Percentiles rank a stretch among this genome's conserved stretches.
phyloP scores from a whole-genome alignment of 2,113 vertebrate genomes.

The Sylvietta virens region DNA sequence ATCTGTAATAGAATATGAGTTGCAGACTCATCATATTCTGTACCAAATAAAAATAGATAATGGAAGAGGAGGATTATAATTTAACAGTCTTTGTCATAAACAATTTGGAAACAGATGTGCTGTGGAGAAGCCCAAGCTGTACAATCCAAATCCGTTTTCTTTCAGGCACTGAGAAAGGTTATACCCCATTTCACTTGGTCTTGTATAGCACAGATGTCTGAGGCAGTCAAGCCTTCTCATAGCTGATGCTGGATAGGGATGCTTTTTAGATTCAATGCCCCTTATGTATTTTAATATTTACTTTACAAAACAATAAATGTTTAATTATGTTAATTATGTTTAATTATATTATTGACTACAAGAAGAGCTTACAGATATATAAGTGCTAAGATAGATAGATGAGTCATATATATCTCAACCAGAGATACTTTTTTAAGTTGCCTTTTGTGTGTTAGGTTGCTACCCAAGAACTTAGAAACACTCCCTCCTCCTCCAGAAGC shows the following conservation, averaged over 20 bases:
- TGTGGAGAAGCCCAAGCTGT: neutral
- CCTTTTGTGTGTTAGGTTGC: neutral
- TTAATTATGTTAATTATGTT: neutral
- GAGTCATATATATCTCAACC: neutral
- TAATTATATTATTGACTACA: neutral
- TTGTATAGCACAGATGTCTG: neutral
- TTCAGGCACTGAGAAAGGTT: neutral
- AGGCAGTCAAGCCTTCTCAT: neutral
- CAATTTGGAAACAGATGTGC: neutral
- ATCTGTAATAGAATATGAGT: neutral
- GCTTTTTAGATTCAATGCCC: fast-evolving
- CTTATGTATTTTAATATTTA: neutral
- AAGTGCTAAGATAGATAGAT: neutral
- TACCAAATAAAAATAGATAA: neutral
- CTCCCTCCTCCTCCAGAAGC: neutral
- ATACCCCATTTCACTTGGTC: neutral
- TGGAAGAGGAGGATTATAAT: neutral
- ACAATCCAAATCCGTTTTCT: neutral
- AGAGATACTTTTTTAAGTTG: neutral
- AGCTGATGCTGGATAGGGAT: neutral
- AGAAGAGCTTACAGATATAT: neutral
- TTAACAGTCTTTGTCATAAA: neutral
- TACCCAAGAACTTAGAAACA: neutral
- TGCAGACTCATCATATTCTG: neutral
- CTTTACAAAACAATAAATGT: neutral